A percentile compares a stretch with the other conserved stretches of the same genome.
These are phyloP conservation scores for Agrotis clavis DNA, from an alignment of 2,888 invertebrate species.

Conservation along the genomic window DNA sequence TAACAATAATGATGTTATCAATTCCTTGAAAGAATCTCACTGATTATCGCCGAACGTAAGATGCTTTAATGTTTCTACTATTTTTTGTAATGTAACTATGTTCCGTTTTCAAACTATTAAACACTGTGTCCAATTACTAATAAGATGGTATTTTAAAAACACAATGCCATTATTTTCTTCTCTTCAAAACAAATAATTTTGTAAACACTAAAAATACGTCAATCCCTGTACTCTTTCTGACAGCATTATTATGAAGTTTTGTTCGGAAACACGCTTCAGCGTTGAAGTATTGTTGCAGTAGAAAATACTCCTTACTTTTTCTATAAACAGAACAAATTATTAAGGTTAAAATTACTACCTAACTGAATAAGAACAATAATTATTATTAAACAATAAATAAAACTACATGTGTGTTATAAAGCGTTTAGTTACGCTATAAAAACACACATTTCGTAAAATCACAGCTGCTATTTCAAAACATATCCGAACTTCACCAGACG, in stretches of 20 bases:
- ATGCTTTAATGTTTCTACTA: background rate
- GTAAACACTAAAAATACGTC: constrained; percentile 8
- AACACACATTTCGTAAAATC: background rate
- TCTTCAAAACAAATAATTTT: constrained; percentile 35
- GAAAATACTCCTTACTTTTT: background rate
- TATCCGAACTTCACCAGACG: constrained; percentile 30
- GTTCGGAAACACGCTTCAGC: constrained; percentile 28
- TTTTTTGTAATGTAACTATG: background rate
- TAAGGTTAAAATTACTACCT: background rate
- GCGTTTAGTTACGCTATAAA: too few relatives aligned
- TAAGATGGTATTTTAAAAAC: background rate
- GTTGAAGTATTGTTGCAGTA: background rate
- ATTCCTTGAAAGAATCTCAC: background rate
- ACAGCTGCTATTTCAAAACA: background rate
- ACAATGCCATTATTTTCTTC: background rate
- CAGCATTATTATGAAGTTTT: constrained; percentile 5
- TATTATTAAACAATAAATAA: background rate
- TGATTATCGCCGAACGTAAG: background rate
- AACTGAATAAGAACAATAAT: too few relatives aligned
- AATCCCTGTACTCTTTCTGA: constrained; percentile 17
- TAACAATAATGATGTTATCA: constrained; percentile 17
- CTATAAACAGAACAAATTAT: background rate
- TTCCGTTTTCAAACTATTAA: background rate
- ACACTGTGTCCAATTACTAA: background rate
- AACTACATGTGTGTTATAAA: too few relatives aligned